Evolutionary conservation across 2,797 vertebrate species (phyloP), one percentile per base, ranked within the genome.

Genomic region (Sebastes variabilis): DNA sequence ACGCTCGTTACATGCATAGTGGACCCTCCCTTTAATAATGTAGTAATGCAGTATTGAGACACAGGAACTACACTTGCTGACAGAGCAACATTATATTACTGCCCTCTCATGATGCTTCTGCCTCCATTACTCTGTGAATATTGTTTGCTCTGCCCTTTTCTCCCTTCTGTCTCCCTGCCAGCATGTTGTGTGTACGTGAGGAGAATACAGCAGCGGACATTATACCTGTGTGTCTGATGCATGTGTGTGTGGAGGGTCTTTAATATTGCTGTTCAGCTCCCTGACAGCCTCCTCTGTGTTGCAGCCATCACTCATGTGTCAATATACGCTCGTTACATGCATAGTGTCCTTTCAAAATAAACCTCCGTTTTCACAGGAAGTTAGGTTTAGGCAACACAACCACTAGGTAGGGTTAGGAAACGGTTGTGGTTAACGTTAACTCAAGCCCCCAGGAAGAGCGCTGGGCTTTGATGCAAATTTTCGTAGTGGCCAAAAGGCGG

Each of bases 51-150:
- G 24, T 34, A 16, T 55, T 52, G 6, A 24, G 75, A 65, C 68
- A 56, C 66, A 72, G 80, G 70, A 72, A 42, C 3, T 71, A 24
- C 34, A 34, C 42, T 1, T 81, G 74, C 87, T 90, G 88, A 90
- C 62, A 4, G 46, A 38, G 81, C 87, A 83, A 32, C 34, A 42
- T 80, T 11, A 60, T 71, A 46, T 80, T 66, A 81, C 36, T 54
- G 73, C 66, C 14, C 66, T 66, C 34, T 75, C 80, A 71, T 62
- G 62, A 80, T 70, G 34, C 64, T 38, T 74, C 49, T 61, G 24
- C 73, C 46, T 75, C 60, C 75, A 52, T 72, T 66, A 67, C 78
- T 78, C 42, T 59, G 46, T 29, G 16, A 49, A 56, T 24, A 32
- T 8, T 61, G 32, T 86, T 55, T 54, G n/a, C 72, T 22, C 25